A percentile compares a stretch with the other conserved stretches of the same genome.
Conservation (phyloP, 2,888 invertebrate genomes). For the Yponomeuta plumbellus region DNA sequence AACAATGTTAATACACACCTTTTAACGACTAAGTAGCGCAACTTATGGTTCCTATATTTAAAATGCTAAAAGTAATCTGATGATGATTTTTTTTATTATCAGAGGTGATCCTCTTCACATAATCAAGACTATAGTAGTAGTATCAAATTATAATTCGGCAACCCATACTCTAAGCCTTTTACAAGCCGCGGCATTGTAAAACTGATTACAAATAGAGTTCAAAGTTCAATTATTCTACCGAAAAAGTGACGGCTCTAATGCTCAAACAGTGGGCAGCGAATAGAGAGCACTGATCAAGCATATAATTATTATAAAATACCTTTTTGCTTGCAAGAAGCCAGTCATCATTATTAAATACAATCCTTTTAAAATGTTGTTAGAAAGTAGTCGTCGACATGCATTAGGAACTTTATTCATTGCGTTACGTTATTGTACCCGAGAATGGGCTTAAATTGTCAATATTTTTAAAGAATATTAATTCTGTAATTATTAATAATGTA, state of each 20-base stretch:
- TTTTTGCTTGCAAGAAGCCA: conserved; percentile 48
- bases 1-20: conserved; percentile 6
- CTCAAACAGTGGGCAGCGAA: conserved; percentile 27
- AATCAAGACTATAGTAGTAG: not conserved
- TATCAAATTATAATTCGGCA: not conserved
- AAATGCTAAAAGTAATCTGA: not conserved
- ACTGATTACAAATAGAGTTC: not conserved
- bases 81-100: too few species aligned
- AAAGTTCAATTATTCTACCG: not conserved
- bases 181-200: not conserved
- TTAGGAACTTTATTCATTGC: conserved; percentile 21
- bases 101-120: not conserved
- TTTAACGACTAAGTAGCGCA: not conserved
- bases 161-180: not conserved
- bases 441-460: too few species aligned
- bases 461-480: too few species aligned
- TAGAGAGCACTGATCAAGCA: conserved; percentile 44
- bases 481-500: too few species aligned
- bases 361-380: conserved; percentile 51
- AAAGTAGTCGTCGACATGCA: conserved; percentile 35
- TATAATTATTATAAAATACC: conserved; percentile 67
- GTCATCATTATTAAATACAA: conserved; percentile 67
- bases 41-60: not conserved
- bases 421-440: too few species aligned
- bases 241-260: not conserved